A percentile compares a stretch with the other conserved stretches of the same genome.
Evolutionary conservation across 2,888 invertebrate species (phyloP).

Genomic region (Leptarthrus brevirostris): DNA sequence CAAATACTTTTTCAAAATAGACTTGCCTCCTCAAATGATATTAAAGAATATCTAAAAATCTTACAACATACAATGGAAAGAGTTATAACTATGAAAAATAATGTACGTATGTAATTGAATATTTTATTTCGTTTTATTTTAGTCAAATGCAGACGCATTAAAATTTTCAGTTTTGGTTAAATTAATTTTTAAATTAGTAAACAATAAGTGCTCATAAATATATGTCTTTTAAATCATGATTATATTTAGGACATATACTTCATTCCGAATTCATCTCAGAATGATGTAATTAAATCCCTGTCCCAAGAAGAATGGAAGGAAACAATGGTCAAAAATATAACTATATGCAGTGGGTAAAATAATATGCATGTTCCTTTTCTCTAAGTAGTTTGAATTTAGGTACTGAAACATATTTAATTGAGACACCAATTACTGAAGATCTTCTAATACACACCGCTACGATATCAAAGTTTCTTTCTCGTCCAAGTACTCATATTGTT

Average conservation of each 20-base stretch:
- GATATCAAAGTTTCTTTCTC: conserved; percentile 73
- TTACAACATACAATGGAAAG: conserved; percentile 69
- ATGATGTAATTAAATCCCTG: conserved; percentile 64
- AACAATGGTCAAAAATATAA: conserved; percentile 73
- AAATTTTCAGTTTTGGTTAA: too few species aligned
- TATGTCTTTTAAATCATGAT: too few species aligned
- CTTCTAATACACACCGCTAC: conserved; percentile 74
- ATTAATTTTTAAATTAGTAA: too few species aligned
- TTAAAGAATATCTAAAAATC: conserved; percentile 74
- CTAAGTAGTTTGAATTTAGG: conserved; percentile 64
- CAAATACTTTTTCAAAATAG: conserved; percentile 80
- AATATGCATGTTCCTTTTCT: conserved; percentile 54
- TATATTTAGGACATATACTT: conserved; percentile 64
- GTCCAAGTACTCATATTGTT: conserved; percentile 67
- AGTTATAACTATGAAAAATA: conserved; percentile 60
- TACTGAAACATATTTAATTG: conserved; percentile 74
- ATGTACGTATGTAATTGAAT: conserved; percentile 50
- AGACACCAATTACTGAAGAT: conserved; percentile 75
- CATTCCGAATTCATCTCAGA: conserved; percentile 59
- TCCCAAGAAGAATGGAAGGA: conserved; percentile 73
- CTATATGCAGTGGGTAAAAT: conserved; percentile 72
- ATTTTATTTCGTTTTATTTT: neutral
- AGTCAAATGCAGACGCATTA: too few species aligned
- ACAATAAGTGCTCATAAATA: too few species aligned
- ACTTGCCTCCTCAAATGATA: conserved; percentile 75